phyloP scores from a whole-genome alignment of 2,113 vertebrate species.

The Gracilinanus agilis region DNA sequence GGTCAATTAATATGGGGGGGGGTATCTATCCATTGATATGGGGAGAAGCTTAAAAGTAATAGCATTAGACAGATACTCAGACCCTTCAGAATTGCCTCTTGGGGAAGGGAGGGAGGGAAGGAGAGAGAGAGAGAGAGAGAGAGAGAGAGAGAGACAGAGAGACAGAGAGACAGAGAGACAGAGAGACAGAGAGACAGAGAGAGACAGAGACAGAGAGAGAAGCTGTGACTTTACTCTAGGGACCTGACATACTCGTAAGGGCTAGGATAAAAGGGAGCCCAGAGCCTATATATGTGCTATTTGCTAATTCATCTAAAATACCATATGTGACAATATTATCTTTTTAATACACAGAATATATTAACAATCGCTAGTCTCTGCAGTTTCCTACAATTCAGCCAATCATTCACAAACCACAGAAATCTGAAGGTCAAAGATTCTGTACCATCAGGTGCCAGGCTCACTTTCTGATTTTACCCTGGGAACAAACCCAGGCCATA shows the following conservation, averaged over 20 bases:
- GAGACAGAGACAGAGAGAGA: not conserved
- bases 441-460: not conserved
- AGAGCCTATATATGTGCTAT: not conserved
- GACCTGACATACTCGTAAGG: not conserved
- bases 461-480: not conserved
- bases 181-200: not conserved
- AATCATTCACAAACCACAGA: not conserved
- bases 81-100: not conserved
- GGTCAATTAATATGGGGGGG: too few relatives aligned
- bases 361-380: not conserved
- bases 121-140: not conserved
- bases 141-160: not conserved
- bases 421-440: not conserved
- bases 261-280: not conserved
- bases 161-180: not conserved
- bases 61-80: not conserved
- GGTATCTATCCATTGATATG: not conserved
- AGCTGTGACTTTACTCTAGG: not conserved
- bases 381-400: not conserved
- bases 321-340: not conserved
- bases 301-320: not conserved
- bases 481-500: not conserved
- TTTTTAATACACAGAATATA: not conserved
- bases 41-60: not conserved
- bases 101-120: too few relatives aligned